phyloP scores from a whole-genome alignment of 2,797 vertebrate species.

The Apogon hyalosoma region DNA sequence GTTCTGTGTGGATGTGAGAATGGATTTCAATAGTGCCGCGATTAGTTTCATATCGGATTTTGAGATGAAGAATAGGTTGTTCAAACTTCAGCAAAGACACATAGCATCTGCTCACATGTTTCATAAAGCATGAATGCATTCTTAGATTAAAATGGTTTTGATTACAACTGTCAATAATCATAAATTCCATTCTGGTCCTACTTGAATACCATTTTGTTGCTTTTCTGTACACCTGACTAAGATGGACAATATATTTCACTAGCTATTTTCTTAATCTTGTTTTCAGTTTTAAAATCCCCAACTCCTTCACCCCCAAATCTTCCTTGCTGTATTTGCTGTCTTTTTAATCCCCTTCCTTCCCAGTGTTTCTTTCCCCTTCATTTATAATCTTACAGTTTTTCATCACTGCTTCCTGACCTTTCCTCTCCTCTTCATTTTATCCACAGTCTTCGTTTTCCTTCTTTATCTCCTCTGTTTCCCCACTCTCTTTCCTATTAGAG shows the following conservation, averaged over 20 bases:
- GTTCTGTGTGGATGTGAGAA: slow-evolving; percentile 51
- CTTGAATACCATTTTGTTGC: slow-evolving; percentile 10
- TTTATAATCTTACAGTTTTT: slow-evolving; percentile 11
- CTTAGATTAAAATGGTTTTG: not conserved
- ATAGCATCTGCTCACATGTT: not conserved
- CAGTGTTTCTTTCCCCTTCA: not conserved
- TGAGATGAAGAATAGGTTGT: slow-evolving; percentile 30
- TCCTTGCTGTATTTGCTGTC: not conserved
- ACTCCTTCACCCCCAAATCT: slow-evolving; percentile 4
- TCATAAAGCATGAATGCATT: not conserved
- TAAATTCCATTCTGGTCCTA: not conserved
- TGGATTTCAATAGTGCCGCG: slow-evolving; percentile 52
- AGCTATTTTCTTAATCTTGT: not conserved
- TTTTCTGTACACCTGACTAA: slow-evolving; percentile 17
- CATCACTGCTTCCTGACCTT: slow-evolving; percentile 3
- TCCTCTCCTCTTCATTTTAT: slow-evolving; percentile 7
- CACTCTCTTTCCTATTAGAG: slow-evolving; percentile 14
- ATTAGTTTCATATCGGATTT: slow-evolving; percentile 57
- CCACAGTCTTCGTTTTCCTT: slow-evolving; percentile 1
- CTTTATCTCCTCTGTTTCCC: slow-evolving; percentile 9
- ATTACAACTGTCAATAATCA: slow-evolving; percentile 5
- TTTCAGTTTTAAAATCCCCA: not conserved
- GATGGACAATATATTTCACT: slow-evolving; percentile 18
- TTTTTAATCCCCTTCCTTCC: slow-evolving; percentile 8
- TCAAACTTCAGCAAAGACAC: slow-evolving; percentile 11